These are phyloP conservation scores for Redunca redunca DNA, from an alignment of 2,113 vertebrate genomes.

Conservation along the genomic window DNA sequence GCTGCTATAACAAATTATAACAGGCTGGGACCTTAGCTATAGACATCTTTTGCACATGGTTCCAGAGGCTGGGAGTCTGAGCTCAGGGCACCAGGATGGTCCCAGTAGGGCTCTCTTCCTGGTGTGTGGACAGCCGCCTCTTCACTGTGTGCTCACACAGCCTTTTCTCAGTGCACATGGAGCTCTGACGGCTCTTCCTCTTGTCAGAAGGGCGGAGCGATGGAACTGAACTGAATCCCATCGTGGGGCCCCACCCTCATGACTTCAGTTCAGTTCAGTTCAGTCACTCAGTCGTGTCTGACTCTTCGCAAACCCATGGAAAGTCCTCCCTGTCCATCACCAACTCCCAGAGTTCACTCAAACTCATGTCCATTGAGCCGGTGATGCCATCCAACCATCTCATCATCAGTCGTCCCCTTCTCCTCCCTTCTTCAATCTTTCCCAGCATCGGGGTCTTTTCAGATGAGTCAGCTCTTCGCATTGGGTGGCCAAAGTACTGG, in stretches of 20 bases:
- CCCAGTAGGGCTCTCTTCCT: background rate
- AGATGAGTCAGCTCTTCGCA: background rate
- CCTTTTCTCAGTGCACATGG: fast-evolving
- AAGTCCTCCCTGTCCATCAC: background rate
- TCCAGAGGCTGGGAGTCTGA: background rate
- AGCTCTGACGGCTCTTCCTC: fast-evolving
- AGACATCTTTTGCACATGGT: background rate
- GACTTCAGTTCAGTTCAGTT: background rate
- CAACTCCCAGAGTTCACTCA: background rate
- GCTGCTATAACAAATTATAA: background rate
- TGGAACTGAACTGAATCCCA: background rate
- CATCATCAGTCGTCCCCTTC: background rate
- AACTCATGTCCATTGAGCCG: background rate
- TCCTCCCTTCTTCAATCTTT: background rate
- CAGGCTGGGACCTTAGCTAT: background rate
- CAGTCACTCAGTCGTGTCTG: background rate
- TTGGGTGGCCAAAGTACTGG: background rate
- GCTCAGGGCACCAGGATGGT: background rate
- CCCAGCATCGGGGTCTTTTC: background rate
- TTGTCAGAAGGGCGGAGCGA: background rate
- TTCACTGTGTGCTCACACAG: fast-evolving
- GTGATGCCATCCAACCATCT: background rate
- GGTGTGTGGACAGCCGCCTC: background rate
- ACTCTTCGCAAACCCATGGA: background rate
- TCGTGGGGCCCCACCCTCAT: background rate